A percentile compares a stretch with the other conserved stretches of the same genome.
Conservation (phyloP, 2,888 invertebrate species). For the Drosophila quinaria region DNA sequence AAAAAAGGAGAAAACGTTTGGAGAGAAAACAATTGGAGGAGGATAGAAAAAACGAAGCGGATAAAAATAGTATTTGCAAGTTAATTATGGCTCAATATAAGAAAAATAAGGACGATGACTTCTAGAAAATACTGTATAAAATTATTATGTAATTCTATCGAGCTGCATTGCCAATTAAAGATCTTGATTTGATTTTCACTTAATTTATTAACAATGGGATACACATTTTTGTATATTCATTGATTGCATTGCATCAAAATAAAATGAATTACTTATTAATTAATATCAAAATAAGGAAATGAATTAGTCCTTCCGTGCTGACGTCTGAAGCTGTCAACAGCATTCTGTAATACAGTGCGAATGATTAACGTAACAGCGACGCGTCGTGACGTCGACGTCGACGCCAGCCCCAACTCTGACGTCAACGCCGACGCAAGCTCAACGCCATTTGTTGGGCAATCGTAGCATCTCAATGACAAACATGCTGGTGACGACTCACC, state of each 20-base stretch:
- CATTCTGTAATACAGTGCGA: too few relatives aligned
- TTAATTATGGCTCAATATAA: conserved; percentile 6
- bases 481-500: too few relatives aligned
- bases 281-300: too few relatives aligned
- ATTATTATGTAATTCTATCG: background rate
- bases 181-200: background rate
- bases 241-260: too few relatives aligned
- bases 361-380: background rate
- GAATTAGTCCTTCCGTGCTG: too few relatives aligned
- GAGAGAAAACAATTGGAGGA: background rate
- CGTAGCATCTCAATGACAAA: too few relatives aligned
- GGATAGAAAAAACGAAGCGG: background rate
- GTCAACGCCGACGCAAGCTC: background rate
- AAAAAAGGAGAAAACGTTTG: background rate
- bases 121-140: background rate
- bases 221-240: too few relatives aligned
- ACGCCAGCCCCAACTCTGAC: background rate
- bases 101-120: conserved; percentile 3
- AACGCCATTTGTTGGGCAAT: background rate
- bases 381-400: background rate
- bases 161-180: background rate
- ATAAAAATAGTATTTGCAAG: conserved; percentile 1
- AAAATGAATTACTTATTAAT: too few relatives aligned
- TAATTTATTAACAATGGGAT: background rate
- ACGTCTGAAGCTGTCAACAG: too few relatives aligned